A percentile compares a stretch with the other conserved stretches of the same genome.
phyloP scores from a whole-genome alignment of 1,140 invertebrate genomes.

The Brachionus koreanus region DNA sequence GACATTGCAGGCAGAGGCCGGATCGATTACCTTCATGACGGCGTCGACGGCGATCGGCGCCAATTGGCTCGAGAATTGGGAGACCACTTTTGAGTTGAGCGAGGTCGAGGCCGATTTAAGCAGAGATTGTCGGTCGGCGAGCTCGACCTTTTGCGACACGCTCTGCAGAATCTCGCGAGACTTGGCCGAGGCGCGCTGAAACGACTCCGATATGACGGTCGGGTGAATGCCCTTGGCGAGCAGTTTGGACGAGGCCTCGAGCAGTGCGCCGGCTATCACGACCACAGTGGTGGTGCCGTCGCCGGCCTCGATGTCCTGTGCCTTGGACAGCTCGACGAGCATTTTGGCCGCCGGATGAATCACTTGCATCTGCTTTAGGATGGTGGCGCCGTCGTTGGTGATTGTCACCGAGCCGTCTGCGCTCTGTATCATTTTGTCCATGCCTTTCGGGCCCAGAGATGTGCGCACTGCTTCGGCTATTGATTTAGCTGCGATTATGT shows the following conservation, averaged over 20 bases:
- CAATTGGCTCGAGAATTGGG: constrained; percentile 87
- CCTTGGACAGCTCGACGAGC: constrained; percentile 74
- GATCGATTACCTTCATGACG: constrained; percentile 78
- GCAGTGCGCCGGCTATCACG: constrained; percentile 85
- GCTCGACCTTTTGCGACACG: constrained; percentile 80
- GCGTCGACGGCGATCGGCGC: constrained; percentile 95
- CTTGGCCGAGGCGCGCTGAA: constrained; percentile 80
- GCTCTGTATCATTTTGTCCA: constrained; percentile 99
- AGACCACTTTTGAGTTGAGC: constrained; percentile 96
- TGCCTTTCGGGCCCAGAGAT: constrained; percentile 92
- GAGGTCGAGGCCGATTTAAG: constrained; percentile 93
- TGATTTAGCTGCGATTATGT: constrained; percentile 96
- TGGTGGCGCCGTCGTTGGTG: constrained; percentile 99
- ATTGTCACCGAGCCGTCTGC: constrained; percentile 97
- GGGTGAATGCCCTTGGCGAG: constrained; percentile 88
- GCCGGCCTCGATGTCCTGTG: constrained; percentile 97
- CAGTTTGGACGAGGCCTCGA: constrained; percentile 89
- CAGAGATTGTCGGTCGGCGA: constrained; percentile 79
- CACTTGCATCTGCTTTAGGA: constrained; percentile 97
- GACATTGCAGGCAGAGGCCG: constrained; percentile 65
- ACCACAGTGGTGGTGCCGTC: constrained; percentile 98
- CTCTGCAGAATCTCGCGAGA: constrained; percentile 77
- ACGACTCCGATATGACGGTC: constrained; percentile 91
- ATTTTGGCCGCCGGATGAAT: constrained; percentile 98
- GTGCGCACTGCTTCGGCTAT: constrained; percentile 97